Base-by-base conservation (phyloP, 1,140 invertebrate species). In the Drosophila trapezifrons region DNA sequence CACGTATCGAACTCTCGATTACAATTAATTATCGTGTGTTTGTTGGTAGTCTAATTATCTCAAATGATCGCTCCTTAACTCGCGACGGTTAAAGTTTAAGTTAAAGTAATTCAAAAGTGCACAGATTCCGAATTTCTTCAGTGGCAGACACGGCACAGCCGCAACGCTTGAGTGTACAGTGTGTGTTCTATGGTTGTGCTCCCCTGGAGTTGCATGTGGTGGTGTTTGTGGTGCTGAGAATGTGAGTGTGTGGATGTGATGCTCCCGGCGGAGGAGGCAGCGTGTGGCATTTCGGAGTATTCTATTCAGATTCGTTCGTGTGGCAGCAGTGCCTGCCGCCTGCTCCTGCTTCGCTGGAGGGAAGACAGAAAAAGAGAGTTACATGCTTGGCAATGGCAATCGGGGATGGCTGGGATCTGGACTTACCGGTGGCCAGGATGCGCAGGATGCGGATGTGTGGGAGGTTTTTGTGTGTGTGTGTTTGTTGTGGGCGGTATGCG, bases 91-190 rank as follows among this genome's bases (percentile, higher is more conserved):
- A 64, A 29, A 35, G 13, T 20, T 52, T 20, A 35, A 35, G 17
- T 40, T 63, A 25, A 70, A 38, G 42, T 71, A 70, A 57, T 58
- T 57, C 37, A 85, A 75, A 78, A 77, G 56, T 85, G 83, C 82
- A 86, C 80, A 76, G 74, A 72, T 86, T 86, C 82, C 77, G 64
- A 77, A 82, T 78, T 49, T 73, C 32, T 64, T 57, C 55, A 71
- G 79, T 84, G 80, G 76, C 80, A 80, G 76, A 80, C 78, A 87
- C 82, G 76, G 83, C 82, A 77, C 82, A 82, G 82, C 82, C 82
- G 83, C 55, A 82, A 78, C 70, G 64, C 78, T 63, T 76, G 64
- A 72, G 74, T 76, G 69, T 64, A 40, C 51, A 54, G 58, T 63
- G 51, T 57, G 38, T 25, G 37, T 59, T 32, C 3, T 38, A 20